Conservation (phyloP, 2,113 vertebrate genomes). For the Manacus vitellinus region DNA sequence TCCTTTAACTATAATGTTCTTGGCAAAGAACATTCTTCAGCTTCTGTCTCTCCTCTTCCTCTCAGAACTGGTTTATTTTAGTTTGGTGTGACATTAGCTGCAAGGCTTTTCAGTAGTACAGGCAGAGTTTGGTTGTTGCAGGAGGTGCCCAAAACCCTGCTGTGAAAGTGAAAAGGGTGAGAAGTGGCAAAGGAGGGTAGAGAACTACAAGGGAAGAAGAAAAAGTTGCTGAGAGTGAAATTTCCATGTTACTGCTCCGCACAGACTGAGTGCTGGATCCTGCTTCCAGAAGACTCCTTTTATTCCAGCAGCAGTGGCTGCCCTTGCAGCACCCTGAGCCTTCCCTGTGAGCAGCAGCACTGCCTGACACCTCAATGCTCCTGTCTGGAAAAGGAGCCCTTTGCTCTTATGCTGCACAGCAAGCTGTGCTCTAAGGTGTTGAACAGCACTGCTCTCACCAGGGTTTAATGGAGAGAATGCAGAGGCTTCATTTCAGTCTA, state of each 20-base stretch:
- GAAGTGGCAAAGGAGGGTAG: not conserved
- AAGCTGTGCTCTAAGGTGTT: not conserved
- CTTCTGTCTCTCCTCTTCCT: not conserved
- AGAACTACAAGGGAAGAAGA: not conserved
- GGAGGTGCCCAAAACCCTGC: not conserved
- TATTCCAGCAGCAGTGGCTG: not conserved
- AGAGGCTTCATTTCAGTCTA: not conserved
- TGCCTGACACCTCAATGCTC: not conserved
- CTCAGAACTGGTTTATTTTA: not conserved
- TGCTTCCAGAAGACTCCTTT: not conserved
- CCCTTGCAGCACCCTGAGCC: not conserved
- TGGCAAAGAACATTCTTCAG: not conserved
- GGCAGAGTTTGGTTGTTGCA: not conserved
- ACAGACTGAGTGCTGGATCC: not conserved
- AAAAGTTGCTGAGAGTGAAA: not conserved
- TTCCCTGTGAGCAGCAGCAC: not conserved
- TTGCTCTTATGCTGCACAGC: not conserved
- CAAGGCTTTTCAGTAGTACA: not conserved
- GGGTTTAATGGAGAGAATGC: not conserved
- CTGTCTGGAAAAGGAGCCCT: not conserved
- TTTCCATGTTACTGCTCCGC: fast-evolving
- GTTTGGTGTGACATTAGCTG: not conserved
- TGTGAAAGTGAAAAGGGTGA: not conserved
- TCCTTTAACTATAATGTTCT: not conserved
- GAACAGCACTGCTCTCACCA: not conserved